These are phyloP conservation scores for Pristionchus arcanus DNA, from an alignment of 2,888 invertebrate genomes.

Conservation along the genomic window DNA sequence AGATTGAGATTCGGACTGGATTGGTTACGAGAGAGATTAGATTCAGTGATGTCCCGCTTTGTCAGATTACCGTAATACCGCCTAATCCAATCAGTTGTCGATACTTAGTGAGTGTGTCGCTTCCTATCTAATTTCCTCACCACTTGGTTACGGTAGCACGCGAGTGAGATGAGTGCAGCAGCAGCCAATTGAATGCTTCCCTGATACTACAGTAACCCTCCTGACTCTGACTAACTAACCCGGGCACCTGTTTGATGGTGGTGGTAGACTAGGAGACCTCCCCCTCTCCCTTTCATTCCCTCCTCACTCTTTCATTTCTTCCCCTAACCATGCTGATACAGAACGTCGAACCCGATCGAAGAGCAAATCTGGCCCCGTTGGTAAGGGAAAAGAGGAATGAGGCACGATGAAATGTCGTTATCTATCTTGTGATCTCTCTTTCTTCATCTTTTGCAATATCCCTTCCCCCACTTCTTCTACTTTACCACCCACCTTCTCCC, in stretches of 20 bases:
- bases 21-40: constrained; percentile 25
- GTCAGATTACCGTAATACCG: background rate
- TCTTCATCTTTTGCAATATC: background rate
- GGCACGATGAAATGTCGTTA: constrained; percentile 43
- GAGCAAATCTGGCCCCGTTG: constrained; percentile 49
- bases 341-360: constrained; percentile 63
- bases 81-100: constrained; percentile 21
- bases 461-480: constrained; percentile 29
- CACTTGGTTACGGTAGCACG: constrained; percentile 24
- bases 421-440: constrained; percentile 38
- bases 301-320: constrained; percentile 53
- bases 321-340: constrained; percentile 57
- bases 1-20: background rate
- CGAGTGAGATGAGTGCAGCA: constrained; percentile 35
- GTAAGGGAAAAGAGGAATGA: constrained; percentile 47
- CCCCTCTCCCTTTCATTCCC: background rate
- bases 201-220: constrained; percentile 6
- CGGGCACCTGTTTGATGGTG: background rate
- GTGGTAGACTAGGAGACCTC: constrained; percentile 1
- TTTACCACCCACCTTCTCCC: constrained; percentile 30
- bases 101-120: constrained; percentile 23
- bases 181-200: background rate
- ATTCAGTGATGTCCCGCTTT: constrained; percentile 30
- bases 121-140: constrained; percentile 26
- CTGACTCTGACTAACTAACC: background rate